Percentiles rank a stretch among this genome's conserved stretches.
Conservation (phyloP, 2,113 vertebrate species). For the Gymnobelideus leadbeateri region DNA sequence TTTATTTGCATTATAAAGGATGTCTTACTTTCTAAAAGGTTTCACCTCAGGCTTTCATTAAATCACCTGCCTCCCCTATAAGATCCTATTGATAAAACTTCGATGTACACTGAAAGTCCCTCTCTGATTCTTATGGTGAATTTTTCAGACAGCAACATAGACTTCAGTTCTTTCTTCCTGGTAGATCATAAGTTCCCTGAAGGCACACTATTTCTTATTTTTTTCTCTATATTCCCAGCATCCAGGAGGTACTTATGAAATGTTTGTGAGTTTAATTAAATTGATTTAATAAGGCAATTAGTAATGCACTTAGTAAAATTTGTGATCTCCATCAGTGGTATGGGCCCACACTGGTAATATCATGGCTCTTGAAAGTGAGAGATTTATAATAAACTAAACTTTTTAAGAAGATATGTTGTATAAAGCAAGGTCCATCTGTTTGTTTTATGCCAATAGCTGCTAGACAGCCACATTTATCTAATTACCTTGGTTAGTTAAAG, state of each 20-base stretch:
- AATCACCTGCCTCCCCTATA: slow-evolving; percentile 62
- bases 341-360: background rate
- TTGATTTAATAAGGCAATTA: background rate
- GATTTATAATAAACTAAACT: background rate
- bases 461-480: background rate
- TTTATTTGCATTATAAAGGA: slow-evolving; percentile 50
- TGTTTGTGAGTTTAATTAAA: background rate
- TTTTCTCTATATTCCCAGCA: background rate
- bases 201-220: background rate
- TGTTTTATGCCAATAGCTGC: background rate
- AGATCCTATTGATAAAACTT: slow-evolving; percentile 56
- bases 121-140: slow-evolving; percentile 1
- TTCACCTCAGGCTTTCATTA: slow-evolving; percentile 49
- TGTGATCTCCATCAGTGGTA: background rate
- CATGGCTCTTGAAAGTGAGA: background rate
- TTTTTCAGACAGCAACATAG: background rate
- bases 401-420: background rate
- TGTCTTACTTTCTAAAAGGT: slow-evolving; percentile 53
- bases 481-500: slow-evolving; percentile 11
- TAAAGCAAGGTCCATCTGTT: background rate
- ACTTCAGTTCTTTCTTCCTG: background rate
- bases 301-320: background rate
- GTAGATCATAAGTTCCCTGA: background rate
- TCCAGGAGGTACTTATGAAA: background rate
- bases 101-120: slow-evolving; percentile 23